Conservation (phyloP, 2,888 invertebrate genomes). For the Sarcophaga subvicina region DNA sequence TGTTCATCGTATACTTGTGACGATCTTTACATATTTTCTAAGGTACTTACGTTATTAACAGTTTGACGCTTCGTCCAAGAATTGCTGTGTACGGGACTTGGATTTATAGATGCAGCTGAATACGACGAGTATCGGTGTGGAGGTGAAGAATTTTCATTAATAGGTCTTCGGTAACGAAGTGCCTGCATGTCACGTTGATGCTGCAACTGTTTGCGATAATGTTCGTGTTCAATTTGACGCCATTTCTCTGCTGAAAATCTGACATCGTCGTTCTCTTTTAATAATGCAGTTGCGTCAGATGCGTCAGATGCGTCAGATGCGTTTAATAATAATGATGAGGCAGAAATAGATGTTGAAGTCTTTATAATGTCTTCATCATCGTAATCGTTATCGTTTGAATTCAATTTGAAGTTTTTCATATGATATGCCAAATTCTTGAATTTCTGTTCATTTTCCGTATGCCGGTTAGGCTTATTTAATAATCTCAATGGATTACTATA, state of each 20-base stretch:
- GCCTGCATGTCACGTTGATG: slow-evolving; percentile 76
- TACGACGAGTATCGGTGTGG: slow-evolving; percentile 18
- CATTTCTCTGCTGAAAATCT: slow-evolving; percentile 79
- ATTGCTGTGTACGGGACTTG: slow-evolving; percentile 50
- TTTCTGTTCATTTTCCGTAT: background rate
- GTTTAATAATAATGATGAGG: background rate
- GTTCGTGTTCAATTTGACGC: slow-evolving; percentile 81
- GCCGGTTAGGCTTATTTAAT: background rate
- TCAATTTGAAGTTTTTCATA: slow-evolving; percentile 36
- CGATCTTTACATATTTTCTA: background rate
- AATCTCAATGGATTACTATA: slow-evolving; percentile 54
- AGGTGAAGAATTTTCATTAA: slow-evolving; percentile 33
- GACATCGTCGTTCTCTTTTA: slow-evolving; percentile 62
- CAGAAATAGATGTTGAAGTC: slow-evolving; percentile 64
- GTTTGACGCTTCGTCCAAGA: slow-evolving; percentile 70
- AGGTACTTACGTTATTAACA: slow-evolving; percentile 74
- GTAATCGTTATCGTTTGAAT: slow-evolving; percentile 70
- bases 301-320: slow-evolving; percentile 10
- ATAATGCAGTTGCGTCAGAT: background rate
- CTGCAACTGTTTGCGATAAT: slow-evolving; percentile 75
- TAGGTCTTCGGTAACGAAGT: slow-evolving; percentile 60
- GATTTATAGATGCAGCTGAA: slow-evolving; percentile 37
- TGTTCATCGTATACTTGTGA: too few relatives aligned
- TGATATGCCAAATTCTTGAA: too few relatives aligned
- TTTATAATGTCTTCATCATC: slow-evolving; percentile 73